Base-by-base conservation (phyloP, 2,113 vertebrate genomes). In the Austrofundulus limnaeus region DNA sequence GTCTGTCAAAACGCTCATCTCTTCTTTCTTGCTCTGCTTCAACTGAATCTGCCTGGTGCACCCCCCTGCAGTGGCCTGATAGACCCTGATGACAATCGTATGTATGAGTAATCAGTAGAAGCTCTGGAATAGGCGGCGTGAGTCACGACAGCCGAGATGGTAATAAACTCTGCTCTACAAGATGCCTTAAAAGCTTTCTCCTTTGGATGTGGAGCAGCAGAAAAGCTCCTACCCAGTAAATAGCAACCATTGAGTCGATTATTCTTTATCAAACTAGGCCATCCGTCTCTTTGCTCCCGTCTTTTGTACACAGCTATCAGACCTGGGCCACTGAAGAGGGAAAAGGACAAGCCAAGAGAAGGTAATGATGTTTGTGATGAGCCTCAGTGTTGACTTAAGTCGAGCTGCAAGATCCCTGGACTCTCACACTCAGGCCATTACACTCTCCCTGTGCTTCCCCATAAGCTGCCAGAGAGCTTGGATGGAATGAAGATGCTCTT, bases 291-390 rank as follows among this genome's bases (percentile, higher is more conserved):
- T 75, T 57, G 56, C 79, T 67, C 46, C 47, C 19, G 62, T 62
- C 31, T 8, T 82, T 73, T 77, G 69, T 69, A 75, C 71, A 83
- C 78, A 81, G 65, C 78, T 74, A 64, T 82, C 73, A 80, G 72
- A 73, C 74, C 58, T 2, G 53, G 45, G 68, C 77, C 70, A 41
- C 64, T 25, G 70, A 81, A 52, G 70, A 82, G 80, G 72, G 62
- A 77, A 67, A 73, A 77, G 70, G 85, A 79, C 80, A 78, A 65
- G 77, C 67, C 75, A 49, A 61, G 77, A 52, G 77, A 82, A 81
- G 84, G 84, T 87, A 88, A 88, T 90, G 86, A 85, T 87, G 85
- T 87, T 86, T 87, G 81, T 77, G 82, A 87, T 85, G 80, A 82
- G 75, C 68, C 62, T 63, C 71, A 70, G 64, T 85, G 85, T 88